phyloP scores from a whole-genome alignment of 35 echinoderm and acorn worm genomes.

The Strongylocentrotus purpuratus region DNA sequence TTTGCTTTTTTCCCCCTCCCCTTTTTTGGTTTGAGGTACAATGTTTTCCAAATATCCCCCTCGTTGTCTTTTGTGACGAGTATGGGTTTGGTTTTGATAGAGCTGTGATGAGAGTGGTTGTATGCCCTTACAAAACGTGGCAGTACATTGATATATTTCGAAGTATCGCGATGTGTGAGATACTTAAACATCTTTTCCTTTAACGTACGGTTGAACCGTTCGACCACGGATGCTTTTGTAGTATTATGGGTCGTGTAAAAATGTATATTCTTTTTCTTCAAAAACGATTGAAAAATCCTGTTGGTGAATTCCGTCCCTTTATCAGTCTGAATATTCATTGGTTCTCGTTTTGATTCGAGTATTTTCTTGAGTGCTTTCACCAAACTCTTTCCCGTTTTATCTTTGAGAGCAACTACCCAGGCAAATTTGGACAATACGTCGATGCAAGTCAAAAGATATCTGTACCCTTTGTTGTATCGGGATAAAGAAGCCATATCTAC shows the following conservation, averaged over 20 bases:
- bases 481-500: conserved; percentile 42
- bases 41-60: conserved; percentile 43
- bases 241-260: conserved; percentile 60
- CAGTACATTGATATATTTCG: conserved; percentile 62
- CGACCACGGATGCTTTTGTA: conserved; percentile 54
- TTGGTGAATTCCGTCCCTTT: conserved; percentile 62
- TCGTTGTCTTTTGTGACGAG: conserved; percentile 74
- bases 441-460: conserved; percentile 54
- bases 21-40: conserved; percentile 52
- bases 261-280: conserved; percentile 37
- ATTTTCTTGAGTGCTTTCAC: conserved; percentile 47
- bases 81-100: conserved; percentile 58
- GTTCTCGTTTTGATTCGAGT: conserved; percentile 50
- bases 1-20: not conserved
- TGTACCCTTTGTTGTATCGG: conserved; percentile 58
- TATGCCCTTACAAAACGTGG: conserved; percentile 57
- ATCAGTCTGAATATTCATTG: conserved; percentile 62
- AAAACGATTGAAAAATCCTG: no score
- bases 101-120: conserved; percentile 63
- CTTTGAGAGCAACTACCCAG: conserved; percentile 57
- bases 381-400: conserved; percentile 45
- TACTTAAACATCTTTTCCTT: conserved; percentile 53
- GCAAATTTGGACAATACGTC: conserved; percentile 7
- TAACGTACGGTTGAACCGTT: conserved; percentile 56
- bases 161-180: conserved; percentile 31